phyloP scores from a whole-genome alignment of 64 coral and sea anemone genomes.

The Montipora capricornis region DNA sequence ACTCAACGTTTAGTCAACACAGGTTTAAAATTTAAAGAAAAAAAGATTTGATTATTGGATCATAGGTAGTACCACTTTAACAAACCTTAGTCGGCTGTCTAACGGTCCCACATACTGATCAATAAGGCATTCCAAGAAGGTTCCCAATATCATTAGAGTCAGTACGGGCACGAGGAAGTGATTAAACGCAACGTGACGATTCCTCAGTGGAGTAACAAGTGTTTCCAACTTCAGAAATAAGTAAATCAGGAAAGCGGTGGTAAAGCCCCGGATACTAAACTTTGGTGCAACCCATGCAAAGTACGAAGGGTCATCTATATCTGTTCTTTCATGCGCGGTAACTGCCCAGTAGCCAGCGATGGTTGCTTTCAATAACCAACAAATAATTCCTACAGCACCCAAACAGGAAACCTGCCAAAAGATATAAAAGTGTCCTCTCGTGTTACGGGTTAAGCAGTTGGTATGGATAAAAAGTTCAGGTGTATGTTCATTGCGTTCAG shows the following conservation, averaged over 20 bases:
- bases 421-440: not conserved
- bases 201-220: not conserved
- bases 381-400: conserved; percentile 67
- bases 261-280: conserved; percentile 1
- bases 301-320: not conserved
- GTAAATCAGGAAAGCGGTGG: conserved; percentile 57
- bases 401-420: conserved; percentile 62
- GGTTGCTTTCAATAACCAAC: conserved; percentile 57
- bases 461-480: no score
- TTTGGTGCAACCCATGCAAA: conserved; percentile 56
- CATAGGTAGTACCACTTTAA: no score
- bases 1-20: no score
- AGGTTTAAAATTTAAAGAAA: no score
- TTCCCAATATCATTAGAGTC: conserved; percentile 55
- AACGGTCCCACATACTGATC: conserved; percentile 67
- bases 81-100: conserved; percentile 55
- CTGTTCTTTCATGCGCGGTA: not conserved
- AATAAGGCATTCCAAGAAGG: conserved; percentile 43
- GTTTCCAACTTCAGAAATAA: conserved; percentile 50
- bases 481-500: no score
- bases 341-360: conserved; percentile 45
- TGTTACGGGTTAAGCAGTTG: no score
- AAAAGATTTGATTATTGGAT: no score
- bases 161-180: conserved; percentile 52
- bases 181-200: conserved; percentile 27